Base-by-base conservation (phyloP, 2,888 invertebrate genomes). In the Augochlorella aurata region DNA sequence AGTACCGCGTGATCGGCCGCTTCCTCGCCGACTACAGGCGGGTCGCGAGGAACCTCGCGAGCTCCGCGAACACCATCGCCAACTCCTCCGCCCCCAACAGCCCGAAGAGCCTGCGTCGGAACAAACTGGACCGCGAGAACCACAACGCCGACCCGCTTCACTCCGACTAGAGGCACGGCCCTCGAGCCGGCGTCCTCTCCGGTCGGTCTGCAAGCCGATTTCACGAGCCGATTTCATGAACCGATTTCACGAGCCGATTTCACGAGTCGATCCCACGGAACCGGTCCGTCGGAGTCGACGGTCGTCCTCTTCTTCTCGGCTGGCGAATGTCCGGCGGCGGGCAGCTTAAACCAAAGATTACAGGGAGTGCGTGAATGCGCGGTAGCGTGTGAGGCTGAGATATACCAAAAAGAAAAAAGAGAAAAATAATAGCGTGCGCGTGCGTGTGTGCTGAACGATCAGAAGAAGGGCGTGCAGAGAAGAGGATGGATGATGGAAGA, bases 391-490 rank as follows among this genome's bases (percentile, higher is more conserved):
- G 38, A 38, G 38, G 38, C 38, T 38, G 38, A 38, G 38, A 38
- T 38, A 38, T 38, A 38, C 38, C 38, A 38, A 38, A 38, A 38
- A 38, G 38, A 29, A 49, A 16, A 18, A 47, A 24, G 47, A 14
- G 58, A 61, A 29, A 12, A 65, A n/a, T 12, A 29, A 45, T 38
- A 80, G n/a, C 63, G 72, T 65, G 38, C 38, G 72, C 24, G 74
- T 74, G 73, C 38, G 58, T 47, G 66, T 58, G 70, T 63, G 74
- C 54, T 24, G 58, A 58, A 69, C 24, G 63, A 65, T 66, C 18
- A 58, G 24, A 14, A 58, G 58, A 21, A 21, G 21, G 7, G 21
- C 14, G 58, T 14, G 54, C 54, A 29, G 63, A 77, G 61, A 29
- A 61, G 61, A 61, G 18, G 61, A 29, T 61, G 61, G 3, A 16